Evolutionary conservation across 1,140 invertebrate genomes (phyloP), one percentile per base, ranked within the genome.

Genomic region (Drosophila baimaii): DNA sequence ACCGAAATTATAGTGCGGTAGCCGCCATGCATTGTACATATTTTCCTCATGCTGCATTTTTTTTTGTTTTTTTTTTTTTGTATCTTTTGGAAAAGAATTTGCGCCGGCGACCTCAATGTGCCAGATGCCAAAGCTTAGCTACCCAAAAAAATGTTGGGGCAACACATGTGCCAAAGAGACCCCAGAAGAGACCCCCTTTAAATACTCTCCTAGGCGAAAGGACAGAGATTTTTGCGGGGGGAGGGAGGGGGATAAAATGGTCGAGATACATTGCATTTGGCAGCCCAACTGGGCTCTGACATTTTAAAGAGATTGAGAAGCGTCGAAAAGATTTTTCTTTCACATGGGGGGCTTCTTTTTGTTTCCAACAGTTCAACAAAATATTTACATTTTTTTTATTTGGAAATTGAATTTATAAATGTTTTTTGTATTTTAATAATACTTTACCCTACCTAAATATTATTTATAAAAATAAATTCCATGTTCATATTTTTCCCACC

Each of bases 1-100:
- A 69, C 61, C 33, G 17, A 77, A 77, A 77, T 77, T 77, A 77
- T 77, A 77, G 74, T 77, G 74, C 74, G 73, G 74, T 77, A 69
- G 74, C 74, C 25, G 74, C 74, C 25, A 72, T 52, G 46, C 73
- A 77, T 68, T 69, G 73, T 69, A 77, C 74, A 77, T 77, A 77
- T 69, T 77, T 69, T 54, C 62, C 65, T n/a, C 65, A 65, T 52
- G 62, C 61, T 35, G 65, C 35, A 61, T 2, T 46, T 59, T 59
- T 64, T 21, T 31, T 29, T 33, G 15, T 15, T 29, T 7, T 5
- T 5, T 35, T 27, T 17, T 37, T 37, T 37, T 70, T 59, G 17
- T 49, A 29, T 47, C 59, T 77, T 76, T 77, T 71, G 35, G 65
- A 57, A 58, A 58, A 69, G 66, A 72, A 71, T 72, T 72, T 72